Percentiles rank a stretch among this genome's conserved stretches.
These are phyloP conservation scores for Amazona vittata DNA, from an alignment of 2,113 vertebrate genomes.

Conservation along the genomic window DNA sequence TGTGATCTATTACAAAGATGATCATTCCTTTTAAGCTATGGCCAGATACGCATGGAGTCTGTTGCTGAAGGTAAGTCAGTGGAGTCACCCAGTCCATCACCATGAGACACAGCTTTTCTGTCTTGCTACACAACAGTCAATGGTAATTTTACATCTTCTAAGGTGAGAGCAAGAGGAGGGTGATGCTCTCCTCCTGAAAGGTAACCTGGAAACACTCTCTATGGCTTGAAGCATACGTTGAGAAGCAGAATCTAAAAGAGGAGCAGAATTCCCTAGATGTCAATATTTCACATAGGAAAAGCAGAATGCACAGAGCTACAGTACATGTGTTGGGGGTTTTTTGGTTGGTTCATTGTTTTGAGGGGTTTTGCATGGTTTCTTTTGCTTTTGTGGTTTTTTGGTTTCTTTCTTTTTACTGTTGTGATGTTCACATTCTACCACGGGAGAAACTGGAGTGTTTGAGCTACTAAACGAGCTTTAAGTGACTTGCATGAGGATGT, in stretches of 20 bases:
- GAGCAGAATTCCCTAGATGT: not conserved
- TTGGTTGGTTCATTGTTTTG: not conserved
- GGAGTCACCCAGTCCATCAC: conserved; percentile 56
- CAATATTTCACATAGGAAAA: not conserved
- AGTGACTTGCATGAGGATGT: not conserved
- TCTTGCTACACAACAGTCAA: not conserved
- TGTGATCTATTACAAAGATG: conserved; percentile 78
- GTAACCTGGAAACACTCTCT: not conserved
- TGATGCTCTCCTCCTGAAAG: not conserved
- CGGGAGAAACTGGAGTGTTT: not conserved
- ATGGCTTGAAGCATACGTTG: not conserved
- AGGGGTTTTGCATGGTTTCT: not conserved
- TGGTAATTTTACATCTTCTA: not conserved
- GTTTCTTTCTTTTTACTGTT: not conserved
- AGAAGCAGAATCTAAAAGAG: not conserved
- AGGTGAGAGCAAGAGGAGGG: not conserved
- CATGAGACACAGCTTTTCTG: conserved; percentile 1
- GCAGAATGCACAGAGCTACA: not conserved
- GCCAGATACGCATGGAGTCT: conserved; percentile 65
- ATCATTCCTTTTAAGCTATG: conserved; percentile 73
- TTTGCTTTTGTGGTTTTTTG: not conserved
- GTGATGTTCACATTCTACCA: not conserved
- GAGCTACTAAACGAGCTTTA: not conserved
- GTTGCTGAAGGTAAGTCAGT: conserved; percentile 66
- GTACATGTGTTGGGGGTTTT: not conserved